These are phyloP conservation scores for Atrina japonica DNA, from an alignment of 2,888 invertebrate genomes.

Conservation along the genomic window DNA sequence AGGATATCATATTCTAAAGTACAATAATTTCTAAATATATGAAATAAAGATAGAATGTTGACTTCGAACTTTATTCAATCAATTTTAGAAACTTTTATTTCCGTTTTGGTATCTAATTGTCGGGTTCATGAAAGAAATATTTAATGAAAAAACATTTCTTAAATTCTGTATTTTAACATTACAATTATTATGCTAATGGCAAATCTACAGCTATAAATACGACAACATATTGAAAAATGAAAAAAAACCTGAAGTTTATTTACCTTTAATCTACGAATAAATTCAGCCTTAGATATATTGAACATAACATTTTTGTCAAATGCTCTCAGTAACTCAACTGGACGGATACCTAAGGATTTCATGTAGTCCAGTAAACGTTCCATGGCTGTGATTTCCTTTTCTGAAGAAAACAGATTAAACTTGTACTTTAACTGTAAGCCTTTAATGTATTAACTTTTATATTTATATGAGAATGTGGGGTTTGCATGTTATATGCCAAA, in stretches of 20 bases:
- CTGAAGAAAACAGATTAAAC: conserved; percentile 42
- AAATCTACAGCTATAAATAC: neutral
- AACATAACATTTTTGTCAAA: conserved; percentile 67
- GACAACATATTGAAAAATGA: neutral
- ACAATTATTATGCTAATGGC: no score
- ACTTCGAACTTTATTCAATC: no score
- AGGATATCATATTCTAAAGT: no score
- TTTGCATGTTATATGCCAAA: neutral
- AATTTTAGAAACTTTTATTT: no score
- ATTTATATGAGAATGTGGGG: neutral
- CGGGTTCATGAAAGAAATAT: no score
- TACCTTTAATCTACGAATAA: conserved; percentile 65
- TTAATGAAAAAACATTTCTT: no score
- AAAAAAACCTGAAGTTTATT: neutral
- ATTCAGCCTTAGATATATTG: conserved; percentile 61
- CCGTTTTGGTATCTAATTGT: no score
- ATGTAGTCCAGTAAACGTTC: conserved; percentile 69
- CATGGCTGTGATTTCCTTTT: conserved; percentile 65
- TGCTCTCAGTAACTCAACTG: conserved; percentile 68
- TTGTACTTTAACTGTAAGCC: neutral
- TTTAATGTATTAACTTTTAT: neutral
- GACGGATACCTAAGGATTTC: conserved; percentile 61
- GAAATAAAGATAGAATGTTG: no score
- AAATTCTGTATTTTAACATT: no score
- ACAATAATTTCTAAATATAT: no score